phyloP scores from a whole-genome alignment of 1,140 invertebrate genomes.

The Chrysomallon squamiferum region DNA sequence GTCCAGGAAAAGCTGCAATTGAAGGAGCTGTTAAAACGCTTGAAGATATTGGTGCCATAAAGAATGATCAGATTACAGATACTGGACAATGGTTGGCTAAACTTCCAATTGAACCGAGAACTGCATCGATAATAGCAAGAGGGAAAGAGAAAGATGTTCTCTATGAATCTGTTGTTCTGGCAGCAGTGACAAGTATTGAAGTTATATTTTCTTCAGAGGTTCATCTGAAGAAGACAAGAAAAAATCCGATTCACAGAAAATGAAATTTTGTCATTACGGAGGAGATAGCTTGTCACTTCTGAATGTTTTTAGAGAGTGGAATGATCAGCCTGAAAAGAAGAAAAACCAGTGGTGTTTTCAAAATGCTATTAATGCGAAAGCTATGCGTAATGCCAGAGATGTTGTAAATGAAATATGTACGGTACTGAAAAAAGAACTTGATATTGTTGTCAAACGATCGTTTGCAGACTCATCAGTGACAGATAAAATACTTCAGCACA shows the following conservation, averaged over 20 bases:
- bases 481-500: conserved; percentile 19
- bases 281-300: conserved; percentile 93
- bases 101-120: conserved; percentile 48
- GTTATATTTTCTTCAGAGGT: conserved; percentile 40
- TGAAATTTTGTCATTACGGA: conserved; percentile 73
- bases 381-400: conserved; percentile 40
- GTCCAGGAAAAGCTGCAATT: conserved; percentile 31
- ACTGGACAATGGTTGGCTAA: conserved; percentile 52
- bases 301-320: conserved; percentile 78
- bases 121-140: conserved; percentile 34
- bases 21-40: conserved; percentile 31
- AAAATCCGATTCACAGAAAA: conserved; percentile 72
- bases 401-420: conserved; percentile 34
- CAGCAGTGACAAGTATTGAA: conserved; percentile 30
- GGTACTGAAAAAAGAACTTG: conserved; percentile 38
- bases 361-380: conserved; percentile 51
- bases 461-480: conserved; percentile 23
- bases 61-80: conserved; percentile 47
- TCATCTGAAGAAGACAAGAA: conserved; percentile 70
- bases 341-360: conserved; percentile 45
- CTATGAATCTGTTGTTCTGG: conserved; percentile 65
- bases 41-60: conserved; percentile 38
- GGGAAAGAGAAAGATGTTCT: conserved; percentile 65
- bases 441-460: conserved; percentile 19
- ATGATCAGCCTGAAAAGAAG: conserved; percentile 28